Evolutionary conservation across 2,797 vertebrate species (phyloP), one percentile per base, ranked within the genome.

Genomic region (Rhabdomys pumilio): DNA sequence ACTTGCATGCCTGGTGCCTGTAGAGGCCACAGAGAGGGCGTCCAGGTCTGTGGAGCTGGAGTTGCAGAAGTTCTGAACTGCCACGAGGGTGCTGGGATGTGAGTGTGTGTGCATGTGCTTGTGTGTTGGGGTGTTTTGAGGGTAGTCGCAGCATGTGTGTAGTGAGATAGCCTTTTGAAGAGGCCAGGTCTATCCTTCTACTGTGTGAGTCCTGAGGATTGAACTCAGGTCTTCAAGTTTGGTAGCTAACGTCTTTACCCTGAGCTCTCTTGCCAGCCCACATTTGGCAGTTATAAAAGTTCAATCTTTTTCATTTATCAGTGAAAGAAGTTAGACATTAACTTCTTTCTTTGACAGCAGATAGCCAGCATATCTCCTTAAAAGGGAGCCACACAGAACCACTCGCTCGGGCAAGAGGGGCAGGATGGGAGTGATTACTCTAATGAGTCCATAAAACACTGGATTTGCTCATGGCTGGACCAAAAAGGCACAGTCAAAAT

Each of bases 261-360:
- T 31, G 59, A 84, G 29, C 29, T 44, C 8, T 50, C 63, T 50
- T 85, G 38, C 8, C 34, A 55, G 8, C 31, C 20, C 50, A 69
- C 34, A 50, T 86, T 86, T 53, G 63, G 4, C 47, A 22, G 94
- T 93, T 96, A 1, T 75, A 92, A 96, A 97, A 89, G 47, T 24
- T 13, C 31, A 24, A 79, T 93, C 93, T 83, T 86, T 90, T 97
- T 97, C 79, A 85, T 10, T 59, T 65, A 0, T 0, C 41, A 86
- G 94, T 95, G 96, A 94, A 97, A 92, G 82, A 94, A 93, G 73
- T 75, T 59, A 94, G 90, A 97, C 59, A 82, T 65, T 92, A 96
- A 75, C 53, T 38, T 82, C 15, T 20, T 38, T 61, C 65, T 26
- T 29, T 20, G 47, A 82, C 44, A 65, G 81, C 6, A 83, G 93